Base-by-base conservation (phyloP, 1,140 invertebrate species). In the Drosophila leontia region DNA sequence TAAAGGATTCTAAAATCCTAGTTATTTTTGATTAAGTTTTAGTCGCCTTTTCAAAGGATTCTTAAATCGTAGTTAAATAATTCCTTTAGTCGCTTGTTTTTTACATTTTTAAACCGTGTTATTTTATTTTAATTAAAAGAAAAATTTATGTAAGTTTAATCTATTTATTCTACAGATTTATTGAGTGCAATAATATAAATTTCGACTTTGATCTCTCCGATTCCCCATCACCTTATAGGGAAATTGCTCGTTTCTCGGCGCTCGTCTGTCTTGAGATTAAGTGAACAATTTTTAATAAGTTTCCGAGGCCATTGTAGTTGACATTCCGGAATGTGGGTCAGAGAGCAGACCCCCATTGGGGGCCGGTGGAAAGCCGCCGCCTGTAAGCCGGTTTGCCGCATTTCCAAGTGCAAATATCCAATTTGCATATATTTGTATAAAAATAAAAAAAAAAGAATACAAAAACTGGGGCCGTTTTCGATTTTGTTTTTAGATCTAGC, bases 331-430 rank as follows among this genome's bases (percentile, higher is more conserved):
- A 56, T 56, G 53, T 56, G 53, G 53, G 53, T 56, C 53, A 56
- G 53, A 56, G 53, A 56, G 53, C 53, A 39, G 8, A 26, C 53
- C 53, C 13, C 34, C 53, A n/a, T 13, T 6, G 7, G 34, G 51
- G 34, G 17, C 34, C 17, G 51, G 51, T 37, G 51, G 34, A 39
- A 39, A 39, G 34, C 34, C 51, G 45, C 7, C 47, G 45, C 7
- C 47, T 39, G 35, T 56, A 56, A 56, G 53, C 53, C 53, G 53
- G 53, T 56, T 56, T 56, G 53, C 53, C 53, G 53, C 53, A 56
- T 56, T 56, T 56, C 53, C 53, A 56, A 56, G 53, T 56, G 53
- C 53, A 60, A 60, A 60, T 65, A 56, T 29, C 41, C 53, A 62
- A 41, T 69, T 57, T 68, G 55, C 23, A 56, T 56, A 56, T 26